Evolutionary conservation across 1,140 invertebrate genomes (phyloP), one percentile per base, ranked within the genome.

Genomic region (Tetragonula clypearis): DNA sequence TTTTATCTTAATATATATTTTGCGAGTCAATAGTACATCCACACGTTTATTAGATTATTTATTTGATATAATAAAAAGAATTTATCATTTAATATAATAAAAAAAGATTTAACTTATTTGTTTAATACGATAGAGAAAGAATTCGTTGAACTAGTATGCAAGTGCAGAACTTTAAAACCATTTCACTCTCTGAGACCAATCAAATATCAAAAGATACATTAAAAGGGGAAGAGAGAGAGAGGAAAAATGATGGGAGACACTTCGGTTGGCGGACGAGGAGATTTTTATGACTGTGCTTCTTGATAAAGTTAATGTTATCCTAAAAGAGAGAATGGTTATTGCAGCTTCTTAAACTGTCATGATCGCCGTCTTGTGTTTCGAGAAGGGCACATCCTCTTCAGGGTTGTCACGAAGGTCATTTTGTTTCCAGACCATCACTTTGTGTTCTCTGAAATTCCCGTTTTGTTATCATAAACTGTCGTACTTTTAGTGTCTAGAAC

Each of bases 251-350:
- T 9, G 21, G n/a, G 17, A 26, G 41, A n/a, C 15, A 0, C 17
- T 1, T 17, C 17, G 72, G 49, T 19, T 19, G 11, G 69, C 3
- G 69, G 35, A 72, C 1, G 72, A 73, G n/a, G 35, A 49, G 15
- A 53, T 55, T 55, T 30, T 74, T 26, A 55, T n/a, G 49, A 53
- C 26, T 19, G n/a, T 8, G n/a, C 23, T 15, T 17, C 26, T 74
- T 74, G 41, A 74, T 74, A 74, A 74, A 74, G 72, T 55, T 55
- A 53, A 74, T 74, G 49, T 26, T n/a, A 26, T 74, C 72, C n/a
- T 26, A 53, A 74, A 30, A 55, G 72, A 26, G 49, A 19, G n/a
- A 26, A 26, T 6, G 72, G 72, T 73, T 73, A 73, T 73, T 53
- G 23, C 17, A 23, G 4, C 23, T n/a, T 12, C 49, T 74, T 55